Evolutionary conservation across 2,113 vertebrate genomes (phyloP).

Genomic region (Tor tambroides): DNA sequence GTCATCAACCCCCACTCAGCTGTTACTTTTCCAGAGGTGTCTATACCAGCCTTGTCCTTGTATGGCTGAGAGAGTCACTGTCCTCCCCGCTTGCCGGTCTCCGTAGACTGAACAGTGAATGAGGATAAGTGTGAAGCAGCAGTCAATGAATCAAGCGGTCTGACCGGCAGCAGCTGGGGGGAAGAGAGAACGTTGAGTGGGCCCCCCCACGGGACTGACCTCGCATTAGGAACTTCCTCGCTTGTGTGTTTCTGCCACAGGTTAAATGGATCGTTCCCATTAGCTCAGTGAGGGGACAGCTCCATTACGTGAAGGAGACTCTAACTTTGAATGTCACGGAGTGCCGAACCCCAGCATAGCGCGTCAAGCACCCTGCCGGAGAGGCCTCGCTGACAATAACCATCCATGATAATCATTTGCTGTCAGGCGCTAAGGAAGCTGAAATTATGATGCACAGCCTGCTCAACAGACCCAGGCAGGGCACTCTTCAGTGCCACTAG

Average conservation of each 20-base stretch:
- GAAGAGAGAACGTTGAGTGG: slow-evolving; percentile 53
- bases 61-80: slow-evolving; percentile 66
- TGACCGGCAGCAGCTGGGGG: slow-evolving; percentile 72
- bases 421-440: slow-evolving; percentile 73
- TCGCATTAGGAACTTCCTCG: slow-evolving; percentile 74
- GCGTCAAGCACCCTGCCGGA: slow-evolving; percentile 55
- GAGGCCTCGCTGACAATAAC: slow-evolving; percentile 71
- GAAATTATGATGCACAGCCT: slow-evolving; percentile 76
- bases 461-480: slow-evolving; percentile 52
- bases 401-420: slow-evolving; percentile 78
- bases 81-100: slow-evolving; percentile 65
- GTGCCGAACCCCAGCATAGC: slow-evolving; percentile 71
- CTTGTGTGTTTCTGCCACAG: slow-evolving; percentile 75
- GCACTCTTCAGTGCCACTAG: slow-evolving; percentile 1
- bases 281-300: slow-evolving; percentile 78
- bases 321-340: slow-evolving; percentile 81
- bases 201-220: slow-evolving; percentile 76
- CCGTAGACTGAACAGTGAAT: slow-evolving; percentile 76
- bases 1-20: background rate
- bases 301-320: slow-evolving; percentile 83
- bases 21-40: slow-evolving; percentile 40
- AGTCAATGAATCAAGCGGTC: slow-evolving; percentile 78
- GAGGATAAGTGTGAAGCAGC: slow-evolving; percentile 77
- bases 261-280: slow-evolving; percentile 85
- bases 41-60: slow-evolving; percentile 73